Evolutionary conservation across 2,888 invertebrate genomes (phyloP).

Genomic region (Heteromurus nitidus): DNA sequence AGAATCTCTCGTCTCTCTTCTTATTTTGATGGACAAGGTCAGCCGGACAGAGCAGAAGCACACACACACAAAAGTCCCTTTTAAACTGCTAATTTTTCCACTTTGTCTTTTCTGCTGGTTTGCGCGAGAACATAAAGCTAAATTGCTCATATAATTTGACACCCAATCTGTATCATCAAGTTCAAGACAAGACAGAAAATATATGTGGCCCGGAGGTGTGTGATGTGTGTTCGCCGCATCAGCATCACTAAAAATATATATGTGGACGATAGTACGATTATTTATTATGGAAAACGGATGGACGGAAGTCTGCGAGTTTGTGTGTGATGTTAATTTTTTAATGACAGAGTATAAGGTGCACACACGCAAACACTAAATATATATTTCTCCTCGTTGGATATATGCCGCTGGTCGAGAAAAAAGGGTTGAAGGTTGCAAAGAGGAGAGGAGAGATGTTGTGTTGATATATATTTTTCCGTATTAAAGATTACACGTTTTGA

Average conservation of each 20-base stretch:
- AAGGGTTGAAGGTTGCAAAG: too few relatives aligned
- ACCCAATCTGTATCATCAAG: conserved; percentile 58
- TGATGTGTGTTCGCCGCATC: too few relatives aligned
- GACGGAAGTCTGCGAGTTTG: conserved; percentile 38
- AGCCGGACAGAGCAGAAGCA: conserved; percentile 1
- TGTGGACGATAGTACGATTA: background rate
- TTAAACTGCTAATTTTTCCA: too few relatives aligned
- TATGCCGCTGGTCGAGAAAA: too few relatives aligned
- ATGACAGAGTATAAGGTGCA: too few relatives aligned
- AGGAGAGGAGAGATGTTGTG: conserved; percentile 3
- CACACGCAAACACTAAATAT: too few relatives aligned
- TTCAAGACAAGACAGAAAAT: conserved; percentile 4
- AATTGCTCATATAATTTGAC: conserved; percentile 58
- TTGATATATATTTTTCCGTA: conserved; percentile 45
- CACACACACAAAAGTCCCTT: too few relatives aligned
- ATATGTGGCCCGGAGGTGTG: conserved; percentile 29
- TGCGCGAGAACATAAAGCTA: conserved; percentile 28
- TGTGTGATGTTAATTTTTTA: conserved; percentile 53
- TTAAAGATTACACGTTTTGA: conserved; percentile 21
- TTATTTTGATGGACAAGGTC: conserved; percentile 60
- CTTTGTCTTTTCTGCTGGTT: conserved; percentile 6
- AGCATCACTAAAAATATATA: too few relatives aligned
- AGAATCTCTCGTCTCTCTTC: conserved; percentile 6
- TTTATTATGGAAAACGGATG: conserved; percentile 28
- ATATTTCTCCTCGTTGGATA: conserved; percentile 22